Conservation (phyloP, 2,888 invertebrate genomes). For the Calameuta filiformis region DNA sequence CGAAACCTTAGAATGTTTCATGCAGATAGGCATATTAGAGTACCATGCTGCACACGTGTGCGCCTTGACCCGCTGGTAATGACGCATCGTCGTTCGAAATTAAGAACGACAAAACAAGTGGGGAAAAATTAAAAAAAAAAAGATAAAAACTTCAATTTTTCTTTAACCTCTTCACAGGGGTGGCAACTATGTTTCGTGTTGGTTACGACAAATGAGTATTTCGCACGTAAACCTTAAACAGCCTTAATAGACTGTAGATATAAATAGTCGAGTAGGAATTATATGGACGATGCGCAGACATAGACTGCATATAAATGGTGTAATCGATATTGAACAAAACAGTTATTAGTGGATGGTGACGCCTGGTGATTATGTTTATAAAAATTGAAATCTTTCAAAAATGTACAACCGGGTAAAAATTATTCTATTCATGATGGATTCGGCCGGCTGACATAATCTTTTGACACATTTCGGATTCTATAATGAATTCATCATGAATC, state of each 20-base stretch:
- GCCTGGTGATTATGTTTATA: neutral
- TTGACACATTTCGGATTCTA: too few relatives aligned
- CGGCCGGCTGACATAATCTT: too few relatives aligned
- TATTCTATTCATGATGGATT: too few relatives aligned
- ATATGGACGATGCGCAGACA: slow-evolving; percentile 13
- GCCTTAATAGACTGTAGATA: slow-evolving; percentile 38
- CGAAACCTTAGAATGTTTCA: slow-evolving; percentile 51
- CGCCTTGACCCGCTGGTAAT: slow-evolving; percentile 43
- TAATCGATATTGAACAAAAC: slow-evolving; percentile 33
- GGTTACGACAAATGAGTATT: slow-evolving; percentile 39
- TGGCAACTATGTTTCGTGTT: neutral
- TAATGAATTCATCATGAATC: too few relatives aligned
- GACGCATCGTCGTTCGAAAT: neutral
- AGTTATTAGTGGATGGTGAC: slow-evolving; percentile 31
- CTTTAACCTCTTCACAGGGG: too few relatives aligned
- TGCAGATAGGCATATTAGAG: slow-evolving; percentile 40
- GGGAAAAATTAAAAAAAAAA: too few relatives aligned
- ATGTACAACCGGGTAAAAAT: too few relatives aligned
- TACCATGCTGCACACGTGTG: slow-evolving; percentile 35
- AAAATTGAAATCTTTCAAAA: too few relatives aligned
- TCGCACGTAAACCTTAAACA: slow-evolving; percentile 40
- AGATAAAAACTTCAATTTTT: too few relatives aligned
- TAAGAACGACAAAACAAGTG: too few relatives aligned
- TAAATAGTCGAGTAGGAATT: slow-evolving; percentile 38
- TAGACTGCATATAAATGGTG: slow-evolving; percentile 32